Evolutionary conservation across 2,797 vertebrate genomes (phyloP), one percentile per base, ranked within the genome.

Genomic region (Pipistrellus pipistrellus): DNA sequence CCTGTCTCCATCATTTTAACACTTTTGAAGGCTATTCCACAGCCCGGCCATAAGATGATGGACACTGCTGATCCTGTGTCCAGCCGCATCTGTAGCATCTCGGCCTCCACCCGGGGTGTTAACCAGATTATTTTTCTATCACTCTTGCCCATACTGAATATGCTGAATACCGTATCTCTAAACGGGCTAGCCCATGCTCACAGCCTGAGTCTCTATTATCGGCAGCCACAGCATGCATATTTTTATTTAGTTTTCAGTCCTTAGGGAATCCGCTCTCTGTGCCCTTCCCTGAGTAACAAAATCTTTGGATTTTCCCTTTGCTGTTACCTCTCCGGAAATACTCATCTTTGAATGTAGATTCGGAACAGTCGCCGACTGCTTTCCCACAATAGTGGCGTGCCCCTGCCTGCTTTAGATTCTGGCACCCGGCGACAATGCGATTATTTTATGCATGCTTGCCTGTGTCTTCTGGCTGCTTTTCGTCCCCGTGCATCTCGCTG

Each of bases 71-170:
- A 97, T 96, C 96, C 95, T 86, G 62, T 90, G 92, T 88, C 96
- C 96, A 93, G 90, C 95, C 84, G 69, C 97, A 96, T 97, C 97
- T 96, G 89, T 64, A 75, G 95, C 95, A 93, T 97, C 96, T 97
- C 64, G 0, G 96, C 96, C 96, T 97, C 96, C 94, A 96, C 96
- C 90, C 41, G 41, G 96, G 97, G 93, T 98, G 97, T 97, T 98
- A 98, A 97, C 96, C 91, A 98, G 97, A 98, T 98, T 97, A 97
- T 97, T 96, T 95, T 98, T 97, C 98, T 96, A 97, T 97, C 97
- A 35, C 88, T 91, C 96, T 97, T 95, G 96, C 68, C 51, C 97
- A 97, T 88, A 92, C 91, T 72, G 96, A 96, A 78, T 97, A 92
- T 96, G 93, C 95, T 89, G 96, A 92, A 90, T 44, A 17, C 72